A percentile compares a stretch with the other conserved stretches of the same genome.
phyloP scores from a whole-genome alignment of 2,113 vertebrate genomes.

The Austrofundulus limnaeus region DNA sequence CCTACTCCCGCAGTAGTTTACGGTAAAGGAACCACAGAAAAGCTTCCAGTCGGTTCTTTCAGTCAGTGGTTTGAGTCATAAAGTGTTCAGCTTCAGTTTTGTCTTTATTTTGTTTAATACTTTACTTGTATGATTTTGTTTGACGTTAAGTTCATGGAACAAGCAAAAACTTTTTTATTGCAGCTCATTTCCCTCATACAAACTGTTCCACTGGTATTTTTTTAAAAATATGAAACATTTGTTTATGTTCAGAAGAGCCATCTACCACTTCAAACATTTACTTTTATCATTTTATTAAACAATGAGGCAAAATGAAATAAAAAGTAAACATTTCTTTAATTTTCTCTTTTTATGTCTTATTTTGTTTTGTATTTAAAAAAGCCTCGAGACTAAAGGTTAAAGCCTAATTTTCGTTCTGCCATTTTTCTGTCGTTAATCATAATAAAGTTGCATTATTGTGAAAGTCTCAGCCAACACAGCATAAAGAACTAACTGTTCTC shows the following conservation, averaged over 20 bases:
- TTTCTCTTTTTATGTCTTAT: neutral
- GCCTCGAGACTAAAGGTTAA: too few relatives aligned
- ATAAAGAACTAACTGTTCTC: neutral
- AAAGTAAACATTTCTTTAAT: neutral
- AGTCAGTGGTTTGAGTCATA: neutral
- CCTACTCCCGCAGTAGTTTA: constrained; percentile 92
- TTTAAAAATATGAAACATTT: too few relatives aligned
- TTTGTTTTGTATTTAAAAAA: neutral
- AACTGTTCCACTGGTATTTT: too few relatives aligned
- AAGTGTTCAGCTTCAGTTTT: neutral
- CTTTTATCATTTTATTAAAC: neutral
- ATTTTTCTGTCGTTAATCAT: neutral
- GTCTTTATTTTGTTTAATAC: neutral
- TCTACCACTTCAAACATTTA: neutral
- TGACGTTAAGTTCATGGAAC: too few relatives aligned
- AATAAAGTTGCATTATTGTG: neutral
- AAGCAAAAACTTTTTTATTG: too few relatives aligned
- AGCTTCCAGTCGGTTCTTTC: constrained; percentile 25
- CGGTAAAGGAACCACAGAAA: constrained; percentile 86
- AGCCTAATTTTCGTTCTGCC: neutral
- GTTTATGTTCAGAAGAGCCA: too few relatives aligned
- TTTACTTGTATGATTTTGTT: neutral
- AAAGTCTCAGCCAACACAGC: neutral
- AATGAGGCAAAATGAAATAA: neutral
- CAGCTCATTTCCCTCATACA: too few relatives aligned